These are phyloP conservation scores for Meloidogyne chitwoodi DNA, from an alignment of 1,140 invertebrate species.

Conservation along the genomic window DNA sequence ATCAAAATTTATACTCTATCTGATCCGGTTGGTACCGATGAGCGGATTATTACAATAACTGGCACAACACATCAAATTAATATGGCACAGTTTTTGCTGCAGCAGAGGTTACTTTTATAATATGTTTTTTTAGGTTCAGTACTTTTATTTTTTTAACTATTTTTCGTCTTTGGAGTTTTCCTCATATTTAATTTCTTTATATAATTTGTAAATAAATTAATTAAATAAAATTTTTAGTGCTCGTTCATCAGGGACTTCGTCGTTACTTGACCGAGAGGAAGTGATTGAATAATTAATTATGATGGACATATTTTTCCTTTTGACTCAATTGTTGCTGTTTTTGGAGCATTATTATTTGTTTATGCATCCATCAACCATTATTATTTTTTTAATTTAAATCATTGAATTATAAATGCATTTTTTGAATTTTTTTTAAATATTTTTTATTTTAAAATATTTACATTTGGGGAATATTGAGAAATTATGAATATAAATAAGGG, in stretches of 20 bases:
- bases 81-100: constrained; percentile 30
- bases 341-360: neutral
- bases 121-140: too few species aligned
- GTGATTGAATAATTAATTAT: neutral
- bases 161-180: too few species aligned
- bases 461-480: too few species aligned
- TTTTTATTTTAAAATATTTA: too few species aligned
- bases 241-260: constrained; percentile 12
- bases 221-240: neutral
- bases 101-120: constrained; percentile 11
- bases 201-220: neutral
- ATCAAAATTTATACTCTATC: constrained; percentile 36
- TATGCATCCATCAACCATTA: neutral
- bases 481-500: too few species aligned
- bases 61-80: constrained; percentile 23
- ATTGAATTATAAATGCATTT: neutral
- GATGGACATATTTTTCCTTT: neutral
- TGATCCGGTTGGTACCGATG: constrained; percentile 15
- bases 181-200: too few species aligned
- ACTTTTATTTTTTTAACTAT: too few species aligned
- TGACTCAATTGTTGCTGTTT: neutral
- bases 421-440: neutral
- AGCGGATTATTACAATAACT: constrained; percentile 27
- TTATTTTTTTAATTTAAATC: neutral
- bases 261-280: constrained; percentile 22